Percentiles rank a stretch among this genome's conserved stretches.
Conservation (phyloP, 2,797 vertebrate species). For the Rhinatrema bivittatum region DNA sequence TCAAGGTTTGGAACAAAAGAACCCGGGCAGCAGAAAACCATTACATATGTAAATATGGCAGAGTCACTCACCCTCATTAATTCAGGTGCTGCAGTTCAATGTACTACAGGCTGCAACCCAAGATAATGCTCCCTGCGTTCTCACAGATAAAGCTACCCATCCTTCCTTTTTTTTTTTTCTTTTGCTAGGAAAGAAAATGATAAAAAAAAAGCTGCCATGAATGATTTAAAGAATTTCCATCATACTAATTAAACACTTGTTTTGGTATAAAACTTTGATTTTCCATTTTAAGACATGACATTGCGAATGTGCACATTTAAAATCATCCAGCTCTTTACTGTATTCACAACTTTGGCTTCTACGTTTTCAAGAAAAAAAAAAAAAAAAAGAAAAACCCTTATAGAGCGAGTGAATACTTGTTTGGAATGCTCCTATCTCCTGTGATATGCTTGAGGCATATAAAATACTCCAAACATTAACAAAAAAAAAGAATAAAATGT, state of each 20-base stretch:
- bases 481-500: no score
- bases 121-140: slow-evolving; percentile 19
- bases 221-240: slow-evolving; percentile 4
- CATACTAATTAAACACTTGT: slow-evolving; percentile 8
- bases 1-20: slow-evolving; percentile 4
- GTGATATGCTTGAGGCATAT: no score
- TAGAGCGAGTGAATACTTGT: no score
- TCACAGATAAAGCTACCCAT: slow-evolving; percentile 28
- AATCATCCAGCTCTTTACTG: no score
- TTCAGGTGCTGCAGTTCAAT: slow-evolving; percentile 9
- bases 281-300: no score
- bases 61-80: slow-evolving; percentile 12
- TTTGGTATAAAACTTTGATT: no score
- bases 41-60: slow-evolving; percentile 14
- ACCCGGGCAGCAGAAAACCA: background rate
- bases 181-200: slow-evolving; percentile 1
- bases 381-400: no score
- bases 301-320: no score
- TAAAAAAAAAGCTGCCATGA: slow-evolving; percentile 10
- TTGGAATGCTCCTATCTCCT: no score
- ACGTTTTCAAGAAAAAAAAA: no score
- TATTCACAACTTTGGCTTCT: no score
- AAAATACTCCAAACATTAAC: no score
- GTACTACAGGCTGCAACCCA: slow-evolving; percentile 10
- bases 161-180: slow-evolving; percentile 4